Conservation (phyloP, 2,113 vertebrate genomes). For the Isurus oxyrinchus region DNA sequence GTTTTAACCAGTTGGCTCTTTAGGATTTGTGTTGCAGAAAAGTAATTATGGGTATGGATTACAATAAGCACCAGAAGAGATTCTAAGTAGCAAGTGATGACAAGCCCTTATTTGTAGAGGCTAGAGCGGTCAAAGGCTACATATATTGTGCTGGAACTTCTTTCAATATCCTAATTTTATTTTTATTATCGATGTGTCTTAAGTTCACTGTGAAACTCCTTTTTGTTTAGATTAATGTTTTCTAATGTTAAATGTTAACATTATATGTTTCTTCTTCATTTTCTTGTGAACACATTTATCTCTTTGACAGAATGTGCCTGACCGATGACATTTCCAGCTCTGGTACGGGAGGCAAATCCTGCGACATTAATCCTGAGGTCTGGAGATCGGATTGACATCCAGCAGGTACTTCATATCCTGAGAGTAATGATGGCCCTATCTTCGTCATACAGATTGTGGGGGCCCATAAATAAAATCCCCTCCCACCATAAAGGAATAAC, state of each 20-base stretch:
- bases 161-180: neutral
- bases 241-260: neutral
- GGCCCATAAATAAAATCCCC: neutral
- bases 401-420: neutral
- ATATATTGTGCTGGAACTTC: neutral
- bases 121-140: neutral
- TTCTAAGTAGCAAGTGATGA: neutral
- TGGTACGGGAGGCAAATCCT: neutral
- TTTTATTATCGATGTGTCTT: neutral
- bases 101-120: neutral
- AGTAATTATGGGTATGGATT: neutral
- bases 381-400: neutral
- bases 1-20: neutral
- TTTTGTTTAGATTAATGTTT: neutral
- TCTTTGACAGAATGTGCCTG: too few relatives aligned
- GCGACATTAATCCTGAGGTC: too few relatives aligned
- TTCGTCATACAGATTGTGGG: neutral
- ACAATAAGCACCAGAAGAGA: neutral
- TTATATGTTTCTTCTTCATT: neutral
- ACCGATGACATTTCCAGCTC: neutral
- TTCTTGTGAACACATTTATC: neutral
- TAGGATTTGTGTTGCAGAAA: neutral
- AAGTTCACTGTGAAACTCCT: neutral
- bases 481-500: neutral
- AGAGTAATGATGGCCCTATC: too few relatives aligned